Conservation (phyloP, 2,113 vertebrate genomes). For the Garra rufa region DNA sequence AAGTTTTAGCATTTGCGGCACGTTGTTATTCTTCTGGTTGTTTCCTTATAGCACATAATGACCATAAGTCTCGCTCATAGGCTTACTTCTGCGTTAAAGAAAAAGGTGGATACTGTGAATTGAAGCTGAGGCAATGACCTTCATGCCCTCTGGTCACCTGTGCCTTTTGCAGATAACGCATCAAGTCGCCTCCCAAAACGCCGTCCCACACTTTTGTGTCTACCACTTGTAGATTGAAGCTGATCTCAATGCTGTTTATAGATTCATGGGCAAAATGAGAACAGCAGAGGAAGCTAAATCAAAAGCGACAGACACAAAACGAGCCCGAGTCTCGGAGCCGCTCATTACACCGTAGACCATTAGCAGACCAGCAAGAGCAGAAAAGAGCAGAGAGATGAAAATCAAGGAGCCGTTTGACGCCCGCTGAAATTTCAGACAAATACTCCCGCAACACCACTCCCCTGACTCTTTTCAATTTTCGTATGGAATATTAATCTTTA, state of each 20-base stretch:
- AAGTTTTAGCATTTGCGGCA: too few relatives aligned
- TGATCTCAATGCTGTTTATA: conserved; percentile 65
- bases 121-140: not conserved
- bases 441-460: conserved; percentile 56
- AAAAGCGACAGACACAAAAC: conserved; percentile 63
- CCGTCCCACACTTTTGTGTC: not conserved
- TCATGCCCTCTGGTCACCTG: conserved; percentile 1
- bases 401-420: not conserved
- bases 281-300: conserved; percentile 60
- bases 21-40: too few relatives aligned
- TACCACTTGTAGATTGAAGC: conserved; percentile 55
- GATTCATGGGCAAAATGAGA: conserved; percentile 61
- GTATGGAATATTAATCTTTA: conserved; percentile 79
- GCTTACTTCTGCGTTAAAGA: too few relatives aligned
- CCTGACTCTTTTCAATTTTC: conserved; percentile 74
- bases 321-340: conserved; percentile 35
- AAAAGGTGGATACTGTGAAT: not conserved
- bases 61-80: too few relatives aligned
- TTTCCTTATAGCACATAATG: too few relatives aligned
- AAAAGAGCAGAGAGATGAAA: not conserved
- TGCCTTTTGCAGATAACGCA: not conserved
- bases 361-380: conserved; percentile 29
- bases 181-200: not conserved
- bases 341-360: conserved; percentile 46
- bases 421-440: conserved; percentile 60